Evolutionary conservation across 92 coral and sea anemone species (phyloP).

Genomic region (Heteractis magnifica): DNA sequence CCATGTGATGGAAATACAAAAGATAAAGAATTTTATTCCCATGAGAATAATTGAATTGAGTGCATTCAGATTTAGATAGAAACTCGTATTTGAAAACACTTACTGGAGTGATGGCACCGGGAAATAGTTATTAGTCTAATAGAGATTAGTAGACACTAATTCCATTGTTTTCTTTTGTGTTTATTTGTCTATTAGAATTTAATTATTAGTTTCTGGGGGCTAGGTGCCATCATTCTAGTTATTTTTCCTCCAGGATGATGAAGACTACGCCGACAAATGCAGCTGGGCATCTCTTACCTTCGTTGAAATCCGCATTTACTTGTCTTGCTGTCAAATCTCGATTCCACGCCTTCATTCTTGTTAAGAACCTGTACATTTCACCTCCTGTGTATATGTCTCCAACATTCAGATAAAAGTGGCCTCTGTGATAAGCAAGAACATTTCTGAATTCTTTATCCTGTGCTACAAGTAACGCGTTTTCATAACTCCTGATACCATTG

Average conservation of each 20-base stretch:
- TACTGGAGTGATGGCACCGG: no score
- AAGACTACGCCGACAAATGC: neutral
- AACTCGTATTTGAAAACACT: no score
- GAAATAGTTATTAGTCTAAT: no score
- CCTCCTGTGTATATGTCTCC: neutral
- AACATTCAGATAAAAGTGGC: neutral
- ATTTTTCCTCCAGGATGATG: neutral
- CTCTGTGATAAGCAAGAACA: neutral
- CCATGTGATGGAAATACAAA: no score
- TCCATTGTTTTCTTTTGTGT: no score
- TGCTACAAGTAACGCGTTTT: slow-evolving; percentile 25
- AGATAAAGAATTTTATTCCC: no score
- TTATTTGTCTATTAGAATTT: no score
- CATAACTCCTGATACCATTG: slow-evolving; percentile 33
- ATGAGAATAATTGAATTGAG: no score
- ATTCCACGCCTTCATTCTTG: slow-evolving; percentile 27
- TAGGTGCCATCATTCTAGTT: no score
- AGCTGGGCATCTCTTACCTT: neutral
- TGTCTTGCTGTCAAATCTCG: slow-evolving; percentile 1
- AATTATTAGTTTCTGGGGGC: no score
- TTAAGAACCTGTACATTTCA: slow-evolving; percentile 1
- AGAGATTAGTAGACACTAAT: no score
- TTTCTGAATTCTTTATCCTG: neutral
- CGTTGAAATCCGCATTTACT: neutral
- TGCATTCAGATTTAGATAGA: no score